Conservation (phyloP, 2,113 vertebrate species). For the Rhinopomastus cyanomelas region DNA sequence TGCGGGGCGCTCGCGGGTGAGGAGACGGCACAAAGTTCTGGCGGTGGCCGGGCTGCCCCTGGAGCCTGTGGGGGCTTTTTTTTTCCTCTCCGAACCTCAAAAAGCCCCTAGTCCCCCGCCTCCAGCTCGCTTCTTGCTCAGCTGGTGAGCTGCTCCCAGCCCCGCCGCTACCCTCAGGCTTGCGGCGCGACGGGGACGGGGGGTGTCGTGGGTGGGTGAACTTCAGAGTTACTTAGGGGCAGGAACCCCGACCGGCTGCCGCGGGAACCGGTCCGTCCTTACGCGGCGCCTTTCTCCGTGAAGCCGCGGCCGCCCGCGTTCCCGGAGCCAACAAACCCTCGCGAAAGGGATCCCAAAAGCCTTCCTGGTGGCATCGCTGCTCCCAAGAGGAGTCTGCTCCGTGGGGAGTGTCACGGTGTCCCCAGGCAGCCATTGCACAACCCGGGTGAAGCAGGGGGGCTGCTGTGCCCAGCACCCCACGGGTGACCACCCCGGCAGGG, state of each 20-base stretch:
- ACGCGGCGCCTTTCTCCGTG: background rate
- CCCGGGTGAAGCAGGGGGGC: constrained; percentile 5
- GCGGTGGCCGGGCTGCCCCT: background rate
- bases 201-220: background rate
- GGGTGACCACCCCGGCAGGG: too few relatives aligned
- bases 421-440: constrained; percentile 58
- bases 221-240: background rate
- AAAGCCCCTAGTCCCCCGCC: background rate
- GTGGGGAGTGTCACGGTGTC: background rate
- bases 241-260: background rate
- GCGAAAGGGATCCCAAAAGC: background rate
- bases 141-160: background rate
- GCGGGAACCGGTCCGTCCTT: too few relatives aligned
- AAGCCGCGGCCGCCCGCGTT: background rate
- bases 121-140: fast-evolving
- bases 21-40: background rate
- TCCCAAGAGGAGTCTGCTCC: background rate
- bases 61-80: background rate
- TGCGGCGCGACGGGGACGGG: background rate
- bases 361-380: background rate
- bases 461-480: background rate
- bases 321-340: background rate
- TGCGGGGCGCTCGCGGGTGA: background rate
- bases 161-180: background rate
- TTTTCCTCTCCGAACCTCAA: background rate